Evolutionary conservation across 1,140 invertebrate species (phyloP), one percentile per base, ranked within the genome.

Genomic region (Sminthurinus signatus): DNA sequence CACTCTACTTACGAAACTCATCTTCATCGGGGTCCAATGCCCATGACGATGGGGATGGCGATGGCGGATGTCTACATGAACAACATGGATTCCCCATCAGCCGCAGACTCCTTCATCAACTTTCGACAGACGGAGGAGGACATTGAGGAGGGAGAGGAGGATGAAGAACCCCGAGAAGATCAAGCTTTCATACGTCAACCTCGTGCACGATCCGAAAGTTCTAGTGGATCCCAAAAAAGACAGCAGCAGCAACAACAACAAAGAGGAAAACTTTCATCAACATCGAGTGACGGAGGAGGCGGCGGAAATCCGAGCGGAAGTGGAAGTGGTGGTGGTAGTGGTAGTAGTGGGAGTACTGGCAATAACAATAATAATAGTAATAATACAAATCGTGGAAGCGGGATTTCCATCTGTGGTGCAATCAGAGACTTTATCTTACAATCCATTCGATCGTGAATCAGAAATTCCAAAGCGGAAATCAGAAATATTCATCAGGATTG

Each of bases 401-500:
- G 63, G 8, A 61, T 70, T 25, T 64, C 64, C 10, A 70, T 70
- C 59, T 70, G 68, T 28, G 32, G 54, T 29, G 64, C 68, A 23
- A 70, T 70, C 42, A 46, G 68, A 58, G 64, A 70, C 48, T 70
- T 70, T 42, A 66, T 70, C 50, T 17, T 66, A 17, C 68, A 70
- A 48, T 66, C 64, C 10, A 62, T 70, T 31, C 57, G 64, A 51
- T 64, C 64, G 54, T 57, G 31, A 57, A 42, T 8, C 5, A 19
- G 15, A 19, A 50, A 42, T 42, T n/a, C n/a, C n/a, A n/a, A n/a
- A n/a, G n/a, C n/a, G n/a, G n/a, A n/a, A n/a, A n/a, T n/a, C n/a
- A n/a, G n/a, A n/a, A n/a, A n/a, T n/a, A n/a, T n/a, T n/a, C n/a
- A n/a, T n/a, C n/a, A n/a, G n/a, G n/a, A n/a, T n/a, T n/a, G n/a